Evolutionary conservation across 2,113 vertebrate genomes (phyloP), one percentile per base, ranked within the genome.

Genomic region (Nyctereutes procyonoides): DNA sequence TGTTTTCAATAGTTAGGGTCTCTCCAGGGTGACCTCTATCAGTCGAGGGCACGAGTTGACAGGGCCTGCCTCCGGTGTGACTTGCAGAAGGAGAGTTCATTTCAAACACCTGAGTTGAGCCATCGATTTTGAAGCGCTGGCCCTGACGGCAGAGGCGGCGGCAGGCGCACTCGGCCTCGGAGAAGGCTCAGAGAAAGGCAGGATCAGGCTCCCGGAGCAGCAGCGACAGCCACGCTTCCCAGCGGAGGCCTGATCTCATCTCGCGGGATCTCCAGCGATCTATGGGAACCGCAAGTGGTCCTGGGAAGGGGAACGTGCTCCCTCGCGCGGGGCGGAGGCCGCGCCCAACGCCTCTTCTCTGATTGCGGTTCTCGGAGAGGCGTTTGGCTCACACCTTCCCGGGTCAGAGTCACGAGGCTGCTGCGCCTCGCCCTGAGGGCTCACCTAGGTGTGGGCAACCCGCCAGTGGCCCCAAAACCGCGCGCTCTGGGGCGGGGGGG

Each of bases 321-420:
- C 14, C 2, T 51, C 1, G 3, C 14, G 16, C 16, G 4, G 17
- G 2, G 5, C 6, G 14, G 26, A 4, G 2, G 13, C 26, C 0
- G 48, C 9, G 3, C 17, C 1, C 7, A 30, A 14, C 17, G 10
- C 3, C 12, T 53, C 2, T 19, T 43, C 30, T 16, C 4, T 5
- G 7, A 24, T 8, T 63, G 16, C 32, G 19, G 1, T 16, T 2
- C 0, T 16, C 48, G 4, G 1, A 30, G n/a, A 48, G 20, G n/a
- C n/a, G 3, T 11, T 69, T 81, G 5, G 3, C 8, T 35, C 28
- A 30, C 13, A 55, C 6, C 22, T 43, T 43, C 10, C 20, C 2
- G 10, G 0, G 24, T 38, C 43, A 32, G 62, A 93, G 74, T 43
- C 67, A 13, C 20, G 19, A 1, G 2, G 14, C 4, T n/a, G n/a